Evolutionary conservation across 2,113 vertebrate species (phyloP).

Genomic region (Elephantulus edwardii): DNA sequence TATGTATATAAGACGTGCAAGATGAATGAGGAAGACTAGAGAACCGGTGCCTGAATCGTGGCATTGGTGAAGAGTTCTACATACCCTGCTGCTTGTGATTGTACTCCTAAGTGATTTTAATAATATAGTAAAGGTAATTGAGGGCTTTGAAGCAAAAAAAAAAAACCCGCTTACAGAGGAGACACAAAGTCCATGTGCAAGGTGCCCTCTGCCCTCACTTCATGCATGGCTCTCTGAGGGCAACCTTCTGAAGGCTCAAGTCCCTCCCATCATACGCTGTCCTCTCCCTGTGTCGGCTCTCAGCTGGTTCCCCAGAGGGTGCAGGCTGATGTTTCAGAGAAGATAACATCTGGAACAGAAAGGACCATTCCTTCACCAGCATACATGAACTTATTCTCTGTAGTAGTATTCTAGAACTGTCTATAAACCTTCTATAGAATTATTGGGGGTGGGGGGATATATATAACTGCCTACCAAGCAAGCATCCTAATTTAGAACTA

Average conservation of each 20-base stretch:
- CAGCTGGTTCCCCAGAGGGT: neutral
- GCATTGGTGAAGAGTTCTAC: no score
- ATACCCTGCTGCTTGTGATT: neutral
- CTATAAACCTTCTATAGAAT: neutral
- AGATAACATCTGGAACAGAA: neutral
- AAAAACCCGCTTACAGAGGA: neutral
- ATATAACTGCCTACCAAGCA: neutral
- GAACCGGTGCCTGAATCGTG: no score
- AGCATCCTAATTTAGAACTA: neutral
- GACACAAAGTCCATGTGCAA: neutral
- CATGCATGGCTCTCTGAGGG: neutral
- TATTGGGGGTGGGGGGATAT: slow-evolving; percentile 28
- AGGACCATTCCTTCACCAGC: neutral
- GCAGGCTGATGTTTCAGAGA: neutral
- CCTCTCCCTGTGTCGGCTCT: no score
- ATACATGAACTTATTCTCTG: neutral
- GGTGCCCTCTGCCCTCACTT: neutral
- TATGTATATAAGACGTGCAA: no score
- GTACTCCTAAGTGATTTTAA: neutral
- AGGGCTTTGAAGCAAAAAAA: neutral
- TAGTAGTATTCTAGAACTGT: neutral
- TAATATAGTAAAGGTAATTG: neutral
- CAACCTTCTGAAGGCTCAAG: no score
- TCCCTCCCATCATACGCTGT: neutral
- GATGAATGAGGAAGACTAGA: no score